A percentile compares a stretch with the other conserved stretches of the same genome.
Conservation (phyloP, 37 sponge, comb jelly and placozoan species). For the Spongilla lacustris region DNA sequence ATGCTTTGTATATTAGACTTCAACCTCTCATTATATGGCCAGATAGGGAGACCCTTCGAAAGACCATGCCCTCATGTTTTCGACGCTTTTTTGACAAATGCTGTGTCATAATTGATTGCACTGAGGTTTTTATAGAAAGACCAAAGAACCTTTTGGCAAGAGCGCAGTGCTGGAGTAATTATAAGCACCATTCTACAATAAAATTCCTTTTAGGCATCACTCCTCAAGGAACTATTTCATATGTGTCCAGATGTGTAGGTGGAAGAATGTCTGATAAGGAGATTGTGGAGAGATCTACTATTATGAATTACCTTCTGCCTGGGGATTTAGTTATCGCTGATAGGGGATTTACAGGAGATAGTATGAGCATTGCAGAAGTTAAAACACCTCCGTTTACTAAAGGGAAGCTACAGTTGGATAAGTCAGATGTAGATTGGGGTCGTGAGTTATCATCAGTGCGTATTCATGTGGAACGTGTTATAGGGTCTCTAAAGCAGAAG, state of each 20-base stretch:
- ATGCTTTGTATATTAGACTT: neutral
- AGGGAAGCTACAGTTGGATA: constrained; percentile 46
- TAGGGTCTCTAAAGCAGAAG: constrained; percentile 59
- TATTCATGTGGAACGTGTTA: constrained; percentile 59
- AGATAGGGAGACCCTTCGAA: neutral
- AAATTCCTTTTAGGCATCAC: constrained; percentile 54
- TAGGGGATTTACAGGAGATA: constrained; percentile 46
- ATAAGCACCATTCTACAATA: constrained; percentile 55
- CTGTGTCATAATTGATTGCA: constrained; percentile 53
- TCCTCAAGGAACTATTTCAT: constrained; percentile 60
- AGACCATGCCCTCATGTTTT: neutral
- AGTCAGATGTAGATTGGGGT: constrained; percentile 42
- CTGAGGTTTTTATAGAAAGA: constrained; percentile 49
- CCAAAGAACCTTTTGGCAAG: constrained; percentile 44
- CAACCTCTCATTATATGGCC: neutral
- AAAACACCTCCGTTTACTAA: constrained; percentile 54
- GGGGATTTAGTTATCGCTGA: constrained; percentile 64
- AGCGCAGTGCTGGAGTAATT: constrained; percentile 48
- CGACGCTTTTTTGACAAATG: neutral
- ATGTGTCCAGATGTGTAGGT: constrained; percentile 42
- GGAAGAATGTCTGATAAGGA: constrained; percentile 55
- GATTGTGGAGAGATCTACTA: constrained; percentile 24
- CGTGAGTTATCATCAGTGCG: constrained; percentile 37
- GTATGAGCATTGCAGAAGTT: constrained; percentile 38
- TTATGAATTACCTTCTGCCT: constrained; percentile 30